phyloP scores from a whole-genome alignment of 2,888 invertebrate genomes.

The Hydropsyche betteni region DNA sequence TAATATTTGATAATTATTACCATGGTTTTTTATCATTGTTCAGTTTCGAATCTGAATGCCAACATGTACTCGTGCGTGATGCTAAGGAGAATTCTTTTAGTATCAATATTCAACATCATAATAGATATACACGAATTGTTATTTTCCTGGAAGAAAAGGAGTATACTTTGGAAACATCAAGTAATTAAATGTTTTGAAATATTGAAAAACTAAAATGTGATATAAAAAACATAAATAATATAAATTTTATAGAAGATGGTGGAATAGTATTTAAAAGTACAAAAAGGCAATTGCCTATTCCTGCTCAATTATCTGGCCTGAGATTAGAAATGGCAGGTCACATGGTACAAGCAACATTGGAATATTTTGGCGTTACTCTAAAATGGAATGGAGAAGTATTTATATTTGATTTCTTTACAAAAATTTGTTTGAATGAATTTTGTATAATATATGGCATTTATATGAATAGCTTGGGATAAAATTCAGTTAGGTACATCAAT shows the following conservation, averaged over 20 bases:
- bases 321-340: slow-evolving; percentile 77
- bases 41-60: slow-evolving; percentile 80
- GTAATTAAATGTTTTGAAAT: slow-evolving; percentile 55
- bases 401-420: background rate
- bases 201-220: slow-evolving; percentile 40
- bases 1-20: slow-evolving; percentile 41
- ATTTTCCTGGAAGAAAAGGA: slow-evolving; percentile 77
- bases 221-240: slow-evolving; percentile 10
- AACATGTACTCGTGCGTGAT: slow-evolving; percentile 78
- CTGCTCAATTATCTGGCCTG: slow-evolving; percentile 77
- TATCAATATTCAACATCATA: slow-evolving; percentile 69
- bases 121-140: slow-evolving; percentile 61
- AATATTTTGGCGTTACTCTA: slow-evolving; percentile 72
- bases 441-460: too few relatives aligned
- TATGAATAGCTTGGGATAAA: too few relatives aligned
- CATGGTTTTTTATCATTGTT: slow-evolving; percentile 49
- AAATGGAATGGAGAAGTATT: slow-evolving; percentile 81
- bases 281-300: slow-evolving; percentile 71
- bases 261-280: slow-evolving; percentile 66
- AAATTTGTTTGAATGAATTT: too few relatives aligned
- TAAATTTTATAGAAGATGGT: slow-evolving; percentile 62
- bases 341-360: slow-evolving; percentile 74
- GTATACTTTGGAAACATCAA: slow-evolving; percentile 67
- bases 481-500: too few relatives aligned
- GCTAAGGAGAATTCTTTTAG: slow-evolving; percentile 75